These are phyloP conservation scores for Trichopria drosophilae DNA, from an alignment of 2,888 invertebrate genomes.

Conservation along the genomic window DNA sequence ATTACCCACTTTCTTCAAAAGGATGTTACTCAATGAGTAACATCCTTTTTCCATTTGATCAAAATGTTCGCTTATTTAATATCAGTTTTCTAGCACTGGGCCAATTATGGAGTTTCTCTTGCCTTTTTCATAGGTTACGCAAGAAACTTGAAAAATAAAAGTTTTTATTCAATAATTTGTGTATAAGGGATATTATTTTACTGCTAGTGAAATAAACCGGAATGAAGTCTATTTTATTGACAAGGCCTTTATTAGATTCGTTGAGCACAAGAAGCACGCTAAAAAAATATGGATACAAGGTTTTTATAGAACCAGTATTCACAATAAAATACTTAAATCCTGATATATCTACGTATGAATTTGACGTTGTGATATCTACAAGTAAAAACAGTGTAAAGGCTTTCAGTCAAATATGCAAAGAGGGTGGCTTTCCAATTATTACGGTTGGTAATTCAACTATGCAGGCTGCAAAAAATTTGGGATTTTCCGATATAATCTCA, in stretches of 20 bases:
- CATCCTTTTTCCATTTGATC: slow-evolving; percentile 14
- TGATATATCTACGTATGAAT: slow-evolving; percentile 26
- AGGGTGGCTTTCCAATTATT: slow-evolving; percentile 25
- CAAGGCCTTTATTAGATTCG: slow-evolving; percentile 24
- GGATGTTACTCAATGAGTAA: slow-evolving; percentile 17
- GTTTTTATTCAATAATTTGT: slow-evolving; percentile 27
- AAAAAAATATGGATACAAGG: slow-evolving; percentile 24
- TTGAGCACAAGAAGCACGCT: slow-evolving; percentile 19
- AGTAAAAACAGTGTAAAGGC: slow-evolving; percentile 29
- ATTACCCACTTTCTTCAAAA: slow-evolving; percentile 7
- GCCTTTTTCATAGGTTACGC: too few relatives aligned
- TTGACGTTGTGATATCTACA: slow-evolving; percentile 29
- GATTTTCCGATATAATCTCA: slow-evolving; percentile 27
- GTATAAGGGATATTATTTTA: slow-evolving; percentile 24
- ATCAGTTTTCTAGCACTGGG: too few relatives aligned
- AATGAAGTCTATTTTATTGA: slow-evolving; percentile 27
- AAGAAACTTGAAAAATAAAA: slow-evolving; percentile 23
- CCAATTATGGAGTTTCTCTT: too few relatives aligned
- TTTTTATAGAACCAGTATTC: slow-evolving; percentile 29
- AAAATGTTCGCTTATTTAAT: too few relatives aligned
- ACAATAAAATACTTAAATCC: slow-evolving; percentile 28
- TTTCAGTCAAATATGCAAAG: slow-evolving; percentile 28
- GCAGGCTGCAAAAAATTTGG: slow-evolving; percentile 28
- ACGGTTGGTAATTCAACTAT: slow-evolving; percentile 28
- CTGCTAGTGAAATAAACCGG: slow-evolving; percentile 16